These are phyloP conservation scores for Drosophila infuscata DNA, from an alignment of 2,888 invertebrate genomes.

Conservation along the genomic window DNA sequence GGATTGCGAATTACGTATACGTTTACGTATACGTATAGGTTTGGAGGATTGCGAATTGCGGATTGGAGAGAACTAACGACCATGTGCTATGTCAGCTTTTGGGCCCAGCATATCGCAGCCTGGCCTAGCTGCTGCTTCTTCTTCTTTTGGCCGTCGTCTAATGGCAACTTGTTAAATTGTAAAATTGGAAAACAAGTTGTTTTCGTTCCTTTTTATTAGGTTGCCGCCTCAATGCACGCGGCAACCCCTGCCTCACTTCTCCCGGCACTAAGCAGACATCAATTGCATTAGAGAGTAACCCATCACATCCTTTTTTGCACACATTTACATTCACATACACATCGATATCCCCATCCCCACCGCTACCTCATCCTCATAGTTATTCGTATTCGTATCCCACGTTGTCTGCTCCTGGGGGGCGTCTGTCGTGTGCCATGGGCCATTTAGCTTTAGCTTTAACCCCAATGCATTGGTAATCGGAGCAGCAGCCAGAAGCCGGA, in stretches of 20 bases:
- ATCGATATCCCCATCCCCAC: constrained; percentile 5
- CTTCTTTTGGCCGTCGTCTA: constrained; percentile 52
- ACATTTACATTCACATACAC: constrained; percentile 7
- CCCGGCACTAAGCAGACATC: constrained; percentile 67
- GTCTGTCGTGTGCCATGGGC: constrained; percentile 66
- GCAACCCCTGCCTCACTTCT: constrained; percentile 18
- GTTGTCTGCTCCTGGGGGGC: constrained; percentile 29
- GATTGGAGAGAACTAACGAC: constrained; percentile 64
- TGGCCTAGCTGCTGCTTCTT: background rate
- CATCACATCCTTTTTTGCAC: constrained; percentile 21
- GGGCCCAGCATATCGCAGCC: background rate
- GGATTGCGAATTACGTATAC: constrained; percentile 73
- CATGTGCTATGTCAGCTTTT: constrained; percentile 28
- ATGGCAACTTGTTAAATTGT: constrained; percentile 83
- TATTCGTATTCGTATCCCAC: constrained; percentile 10
- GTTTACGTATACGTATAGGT: constrained; percentile 13
- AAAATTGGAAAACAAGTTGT: constrained; percentile 84
- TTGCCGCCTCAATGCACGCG: constrained; percentile 77
- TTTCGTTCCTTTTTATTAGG: constrained; percentile 83
- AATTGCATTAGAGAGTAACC: constrained; percentile 79
- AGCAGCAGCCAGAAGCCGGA: background rate
- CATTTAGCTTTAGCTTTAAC: constrained; percentile 77
- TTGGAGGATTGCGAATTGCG: constrained; percentile 27
- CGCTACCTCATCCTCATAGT: background rate
- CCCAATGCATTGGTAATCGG: constrained; percentile 1